Evolutionary conservation across 2,888 invertebrate species (phyloP).

Genomic region (Pristionchus mayeri): DNA sequence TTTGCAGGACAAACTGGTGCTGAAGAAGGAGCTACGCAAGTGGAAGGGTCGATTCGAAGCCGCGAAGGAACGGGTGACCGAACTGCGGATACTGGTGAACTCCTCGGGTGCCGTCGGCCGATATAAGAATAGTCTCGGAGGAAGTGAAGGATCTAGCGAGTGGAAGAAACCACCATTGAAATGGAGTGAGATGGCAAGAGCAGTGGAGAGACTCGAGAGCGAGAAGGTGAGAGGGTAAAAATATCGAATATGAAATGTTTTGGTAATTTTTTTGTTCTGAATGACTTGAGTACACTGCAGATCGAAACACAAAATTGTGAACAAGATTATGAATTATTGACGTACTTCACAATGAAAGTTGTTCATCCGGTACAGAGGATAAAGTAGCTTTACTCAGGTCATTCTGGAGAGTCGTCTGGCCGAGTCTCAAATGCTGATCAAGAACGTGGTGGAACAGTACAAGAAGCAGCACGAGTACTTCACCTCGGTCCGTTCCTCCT

Average conservation of each 20-base stretch:
- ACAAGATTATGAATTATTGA: too few species aligned
- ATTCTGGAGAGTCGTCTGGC: conserved; percentile 54
- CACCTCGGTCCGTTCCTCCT: neutral
- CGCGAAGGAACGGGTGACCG: conserved; percentile 55
- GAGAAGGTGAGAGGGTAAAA: conserved; percentile 49
- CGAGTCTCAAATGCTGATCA: conserved; percentile 54
- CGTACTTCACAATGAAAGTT: too few species aligned
- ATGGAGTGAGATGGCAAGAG: conserved; percentile 54
- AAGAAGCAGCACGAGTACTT: conserved; percentile 49
- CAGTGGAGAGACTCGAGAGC: conserved; percentile 54
- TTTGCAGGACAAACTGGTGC: conserved; percentile 53
- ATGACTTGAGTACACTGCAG: too few species aligned
- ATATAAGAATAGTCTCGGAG: conserved; percentile 50
- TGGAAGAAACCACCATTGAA: conserved; percentile 47
- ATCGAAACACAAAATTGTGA: too few species aligned
- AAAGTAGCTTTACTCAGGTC: conserved; percentile 35
- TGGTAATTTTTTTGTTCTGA: neutral
- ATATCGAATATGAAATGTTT: neutral
- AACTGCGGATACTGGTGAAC: conserved; percentile 53
- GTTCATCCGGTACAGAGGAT: too few species aligned
- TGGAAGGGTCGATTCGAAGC: conserved; percentile 56
- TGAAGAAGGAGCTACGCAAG: conserved; percentile 54
- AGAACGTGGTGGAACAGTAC: conserved; percentile 56
- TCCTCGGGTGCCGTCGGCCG: conserved; percentile 41
- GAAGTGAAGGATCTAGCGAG: conserved; percentile 46